Base-by-base conservation (phyloP, 2,888 invertebrate genomes). In the Trichopoda pennipes region DNA sequence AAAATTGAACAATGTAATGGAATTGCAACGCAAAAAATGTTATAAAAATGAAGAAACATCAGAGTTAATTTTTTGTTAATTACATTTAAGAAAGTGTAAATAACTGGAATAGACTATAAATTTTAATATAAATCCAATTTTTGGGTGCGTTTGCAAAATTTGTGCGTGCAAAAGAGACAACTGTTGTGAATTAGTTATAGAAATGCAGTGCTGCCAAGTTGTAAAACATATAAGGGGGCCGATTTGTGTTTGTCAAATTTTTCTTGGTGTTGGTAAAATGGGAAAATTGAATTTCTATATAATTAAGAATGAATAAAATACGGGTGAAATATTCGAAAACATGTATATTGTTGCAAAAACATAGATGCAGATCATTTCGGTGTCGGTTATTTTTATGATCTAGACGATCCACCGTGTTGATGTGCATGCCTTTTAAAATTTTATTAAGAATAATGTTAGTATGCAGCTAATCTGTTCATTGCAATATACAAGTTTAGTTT, bases 101-200 rank as follows among this genome's bases (percentile, higher is more conserved):
- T 69, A 70, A 70, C 55, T 72, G 74, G 58, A 63, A 70, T 74
- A 73, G 60, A 61, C 60, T 51, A 17, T 53, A n/a, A n/a, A n/a
- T 51, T 21, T 66, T 47, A 49, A 49, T 64, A 17, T n/a, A 42
- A 64, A 47, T 19, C 66, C 38, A 42, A 77, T 68, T 38, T 80
- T 80, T 75, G 81, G 81, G 81, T 82, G 81, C 81, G 81, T 82
- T 75, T 82, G 70, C 47, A 44, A 63, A 56, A 42, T 61, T 28
- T 44, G 68, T 60, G 55, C 17, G 81, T 2, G 28, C 14, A 47
- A 81, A 63, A 66, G 73, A 44, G 81, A 77, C 8, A 32, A 42
- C 17, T 49, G 12, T 21, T 42, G 61, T 72, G 28, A 21, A 42
- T 7, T 1, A 42, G 28, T 56, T n/a, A 60, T 64, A 38, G 6